Conservation (phyloP, 2,113 vertebrate genomes). For the Heterotis niloticus region DNA sequence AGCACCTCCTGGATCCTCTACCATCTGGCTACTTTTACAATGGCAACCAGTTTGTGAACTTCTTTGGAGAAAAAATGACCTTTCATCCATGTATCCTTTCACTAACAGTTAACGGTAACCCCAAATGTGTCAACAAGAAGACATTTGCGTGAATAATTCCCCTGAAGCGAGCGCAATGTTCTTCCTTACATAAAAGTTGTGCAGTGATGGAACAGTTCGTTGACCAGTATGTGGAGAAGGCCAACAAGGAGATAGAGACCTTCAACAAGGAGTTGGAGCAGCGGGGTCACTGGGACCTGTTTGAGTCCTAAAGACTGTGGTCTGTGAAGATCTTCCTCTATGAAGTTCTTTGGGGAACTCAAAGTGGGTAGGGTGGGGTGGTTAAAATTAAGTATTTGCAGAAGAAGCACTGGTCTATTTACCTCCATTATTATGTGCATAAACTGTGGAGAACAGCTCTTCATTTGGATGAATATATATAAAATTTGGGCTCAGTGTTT, state of each 20-base stretch:
- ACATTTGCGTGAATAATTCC: background rate
- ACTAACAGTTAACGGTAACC: background rate
- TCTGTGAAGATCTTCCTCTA: conserved; percentile 20
- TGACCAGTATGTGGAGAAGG: conserved; percentile 81
- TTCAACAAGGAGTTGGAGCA: conserved; percentile 86
- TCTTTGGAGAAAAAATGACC: conserved; percentile 86
- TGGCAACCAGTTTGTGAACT: conserved; percentile 84
- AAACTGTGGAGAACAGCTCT: background rate
- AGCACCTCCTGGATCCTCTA: conserved; percentile 80
- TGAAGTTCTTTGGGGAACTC: conserved; percentile 25
- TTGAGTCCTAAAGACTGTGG: conserved; percentile 61
- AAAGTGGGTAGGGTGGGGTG: conserved; percentile 11
- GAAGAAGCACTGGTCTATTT: conserved; percentile 3
- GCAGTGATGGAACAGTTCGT: conserved; percentile 92
- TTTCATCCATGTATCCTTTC: conserved; percentile 91
- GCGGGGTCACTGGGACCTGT: conserved; percentile 79
- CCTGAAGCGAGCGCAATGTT: background rate
- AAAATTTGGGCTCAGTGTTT: background rate
- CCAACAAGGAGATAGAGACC: conserved; percentile 82
- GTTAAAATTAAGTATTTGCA: conserved; percentile 8
- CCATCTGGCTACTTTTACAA: conserved; percentile 92
- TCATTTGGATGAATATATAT: background rate
- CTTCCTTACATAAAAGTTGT: conserved; percentile 63
- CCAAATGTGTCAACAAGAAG: background rate
- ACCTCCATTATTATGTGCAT: background rate